Base-by-base conservation (phyloP, 2,797 vertebrate species). In the Prionace glauca region DNA sequence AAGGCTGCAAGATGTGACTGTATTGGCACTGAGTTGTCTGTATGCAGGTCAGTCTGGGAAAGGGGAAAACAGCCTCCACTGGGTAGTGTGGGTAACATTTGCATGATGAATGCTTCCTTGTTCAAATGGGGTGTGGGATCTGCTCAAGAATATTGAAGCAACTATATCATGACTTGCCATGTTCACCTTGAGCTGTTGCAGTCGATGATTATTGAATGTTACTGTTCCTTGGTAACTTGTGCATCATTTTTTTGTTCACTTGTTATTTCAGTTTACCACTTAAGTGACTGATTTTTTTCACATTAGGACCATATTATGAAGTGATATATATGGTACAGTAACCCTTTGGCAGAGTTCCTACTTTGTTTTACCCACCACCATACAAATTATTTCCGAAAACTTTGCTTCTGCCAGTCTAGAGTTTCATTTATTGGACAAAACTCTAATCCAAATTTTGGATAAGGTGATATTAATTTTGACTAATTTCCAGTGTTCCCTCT, bases 11-110 rank as follows among this genome's bases (percentile, higher is more conserved):
- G 99, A 99, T 32, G 99, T 99, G 97, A 99, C 99, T 0, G 98
- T 99, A 79, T 98, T 99, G 96, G 99, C 99, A 96, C 98, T 99
- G 95, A 99, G 99, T 97, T 99, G 99, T 97, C 98, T 99, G 62
- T 99, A 99, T 96, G 99, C 99, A 97, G 99, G 99, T 99, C 96
- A 96, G 97, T 96, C 32, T 95, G 16, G 20, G 93, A 77, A 77
- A 41, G 36, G 74, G 8, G 45, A 32, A 77, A 95, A 7, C 29
- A 69, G 0, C 62, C 36, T 69, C n/a, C 62, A n/a, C 18, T 67
- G 18, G 90, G 10, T 22, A 92, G 8, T 9, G 32, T 29, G 45
- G 18, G 84, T 88, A 26, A 60, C 45, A 88, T 60, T 8, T 29
- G 56, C 14, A 60, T 12, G 16, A n/a, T n/a, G 29, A 69, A 69